phyloP scores from a whole-genome alignment of 2,797 vertebrate genomes.

The Anguilla obscura region DNA sequence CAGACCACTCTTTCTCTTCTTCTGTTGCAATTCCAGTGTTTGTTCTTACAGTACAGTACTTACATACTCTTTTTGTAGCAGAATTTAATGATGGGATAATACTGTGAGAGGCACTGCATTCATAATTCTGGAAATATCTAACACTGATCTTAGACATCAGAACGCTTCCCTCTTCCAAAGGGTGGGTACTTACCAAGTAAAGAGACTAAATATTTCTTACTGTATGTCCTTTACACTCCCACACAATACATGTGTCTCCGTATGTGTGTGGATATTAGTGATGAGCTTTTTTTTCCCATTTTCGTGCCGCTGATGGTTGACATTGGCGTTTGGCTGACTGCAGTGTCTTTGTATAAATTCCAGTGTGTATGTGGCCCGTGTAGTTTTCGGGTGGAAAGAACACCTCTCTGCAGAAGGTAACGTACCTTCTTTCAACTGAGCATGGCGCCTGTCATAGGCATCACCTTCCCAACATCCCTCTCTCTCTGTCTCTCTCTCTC shows the following conservation, averaged over 20 bases:
- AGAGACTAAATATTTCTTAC: constrained; percentile 48
- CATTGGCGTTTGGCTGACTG: constrained; percentile 43
- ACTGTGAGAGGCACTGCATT: constrained; percentile 33
- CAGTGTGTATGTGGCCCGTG: constrained; percentile 37
- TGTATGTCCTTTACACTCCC: not conserved
- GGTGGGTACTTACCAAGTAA: constrained; percentile 47
- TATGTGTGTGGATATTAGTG: not conserved
- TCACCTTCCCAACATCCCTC: constrained; percentile 19
- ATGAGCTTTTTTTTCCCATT: constrained; percentile 58
- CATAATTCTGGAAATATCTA: constrained; percentile 68
- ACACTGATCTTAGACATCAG: constrained; percentile 58
- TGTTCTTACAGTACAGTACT: not conserved
- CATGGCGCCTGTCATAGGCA: constrained; percentile 34
- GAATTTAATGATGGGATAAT: not conserved
- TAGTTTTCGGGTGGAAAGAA: constrained; percentile 19
- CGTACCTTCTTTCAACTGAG: constrained; percentile 15
- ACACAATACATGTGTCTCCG: not conserved
- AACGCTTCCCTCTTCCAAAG: constrained; percentile 50
- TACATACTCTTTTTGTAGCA: not conserved
- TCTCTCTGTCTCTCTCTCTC: not conserved
- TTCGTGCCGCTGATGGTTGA: constrained; percentile 55
- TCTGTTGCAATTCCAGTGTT: not conserved
- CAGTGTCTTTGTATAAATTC: constrained; percentile 40
- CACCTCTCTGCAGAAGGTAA: not conserved
- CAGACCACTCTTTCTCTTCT: not conserved